Evolutionary conservation across 2,888 invertebrate species (phyloP).

Genomic region (Petrolisthes cinctipes): DNA sequence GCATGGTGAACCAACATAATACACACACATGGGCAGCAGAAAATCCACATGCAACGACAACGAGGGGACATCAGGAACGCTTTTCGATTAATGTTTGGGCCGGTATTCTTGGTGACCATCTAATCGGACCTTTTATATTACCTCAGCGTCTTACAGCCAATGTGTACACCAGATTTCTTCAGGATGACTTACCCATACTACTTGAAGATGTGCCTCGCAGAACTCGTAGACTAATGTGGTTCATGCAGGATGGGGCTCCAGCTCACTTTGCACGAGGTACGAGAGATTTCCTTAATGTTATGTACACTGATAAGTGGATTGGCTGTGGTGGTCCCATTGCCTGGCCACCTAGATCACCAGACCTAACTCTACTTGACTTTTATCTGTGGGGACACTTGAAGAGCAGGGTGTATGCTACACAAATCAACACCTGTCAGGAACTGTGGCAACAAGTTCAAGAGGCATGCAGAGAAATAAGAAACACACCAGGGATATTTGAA

Average conservation of each 20-base stretch:
- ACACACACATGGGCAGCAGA: conserved; percentile 17
- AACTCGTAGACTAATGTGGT: conserved; percentile 13
- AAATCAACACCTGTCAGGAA: not conserved
- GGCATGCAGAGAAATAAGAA: not conserved
- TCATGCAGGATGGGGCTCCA: conserved; percentile 19
- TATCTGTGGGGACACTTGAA: conserved; percentile 17
- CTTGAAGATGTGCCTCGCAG: not conserved
- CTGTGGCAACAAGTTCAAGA: not conserved
- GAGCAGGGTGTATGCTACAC: not conserved
- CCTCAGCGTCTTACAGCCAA: conserved; percentile 62
- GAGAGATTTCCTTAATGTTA: not conserved
- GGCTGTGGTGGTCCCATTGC: conserved; percentile 6
- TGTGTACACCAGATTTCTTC: conserved; percentile 65
- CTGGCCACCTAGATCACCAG: conserved; percentile 23
- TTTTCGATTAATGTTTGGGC: conserved; percentile 66
- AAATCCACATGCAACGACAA: conserved; percentile 66
- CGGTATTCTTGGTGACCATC: conserved; percentile 43
- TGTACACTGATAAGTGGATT: conserved; percentile 19
- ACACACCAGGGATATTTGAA: conserved; percentile 3
- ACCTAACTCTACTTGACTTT: conserved; percentile 28
- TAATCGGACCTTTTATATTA: conserved; percentile 65
- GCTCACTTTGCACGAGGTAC: not conserved
- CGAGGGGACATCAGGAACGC: conserved; percentile 66
- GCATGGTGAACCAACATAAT: not conserved
- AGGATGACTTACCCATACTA: conserved; percentile 65